Base-by-base conservation (phyloP, 2,888 invertebrate genomes). In the Automeris io region DNA sequence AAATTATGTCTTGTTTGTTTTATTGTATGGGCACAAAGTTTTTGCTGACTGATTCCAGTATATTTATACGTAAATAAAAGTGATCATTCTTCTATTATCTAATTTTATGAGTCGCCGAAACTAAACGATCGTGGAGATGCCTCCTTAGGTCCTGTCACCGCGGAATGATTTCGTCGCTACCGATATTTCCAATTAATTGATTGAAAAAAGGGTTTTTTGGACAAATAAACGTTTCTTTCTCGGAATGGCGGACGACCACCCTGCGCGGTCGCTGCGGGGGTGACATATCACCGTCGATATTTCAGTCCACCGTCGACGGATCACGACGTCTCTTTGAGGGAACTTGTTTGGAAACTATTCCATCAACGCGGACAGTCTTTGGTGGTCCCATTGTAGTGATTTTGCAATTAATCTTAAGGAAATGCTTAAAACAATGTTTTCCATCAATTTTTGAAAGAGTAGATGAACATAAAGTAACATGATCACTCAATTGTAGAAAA, bases 131-230 rank as follows among this genome's bases (percentile, higher is more conserved):
- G n/a, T n/a, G n/a, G n/a, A n/a, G n/a, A n/a, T n/a, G n/a, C n/a
- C n/a, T n/a, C 56, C 66, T 70, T 68, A 74, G 70, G 55, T 67
- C 54, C 75, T 75, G 82, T 81, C 81, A 80, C 67, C 60, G 64
- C 49, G 61, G 70, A 80, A 80, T 75, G 74, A 77, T 77, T 79
- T 76, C 70, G 73, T 80, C 70, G 72, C 70, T 60, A 75, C 68
- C 54, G 69, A 73, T 70, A 68, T 29, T 29, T 62, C 49, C 70
- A 75, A 75, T 79, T 79, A 80, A 79, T 79, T 70, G 67, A 58
- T 49, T 47, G 51, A 61, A 66, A 71, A 73, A 70, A 64, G 61
- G 57, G 47, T 54, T 63, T 48, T 46, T 49, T 33, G 51, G 47
- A 50, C 55, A 62, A 66, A 74, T 70, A 68, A 57, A 63, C n/a